Conservation (phyloP, 1,140 invertebrate genomes). For the Dendrolimus punctatus region DNA sequence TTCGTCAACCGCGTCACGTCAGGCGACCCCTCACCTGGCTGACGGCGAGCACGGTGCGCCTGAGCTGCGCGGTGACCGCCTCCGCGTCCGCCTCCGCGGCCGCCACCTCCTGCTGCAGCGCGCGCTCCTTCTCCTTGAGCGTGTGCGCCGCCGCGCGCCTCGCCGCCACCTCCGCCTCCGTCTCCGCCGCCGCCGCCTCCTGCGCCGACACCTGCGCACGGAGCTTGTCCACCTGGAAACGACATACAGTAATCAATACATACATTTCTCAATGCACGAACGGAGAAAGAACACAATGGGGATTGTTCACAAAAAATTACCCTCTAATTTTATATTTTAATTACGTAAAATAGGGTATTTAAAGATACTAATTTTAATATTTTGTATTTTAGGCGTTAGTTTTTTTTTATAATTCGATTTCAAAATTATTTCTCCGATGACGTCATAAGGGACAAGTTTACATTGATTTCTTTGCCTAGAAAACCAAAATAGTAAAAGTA, state of each 20-base stretch:
- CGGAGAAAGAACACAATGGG: no score
- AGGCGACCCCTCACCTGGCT: constrained; percentile 11
- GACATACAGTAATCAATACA: neutral
- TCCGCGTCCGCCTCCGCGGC: constrained; percentile 81
- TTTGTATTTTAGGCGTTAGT: no score
- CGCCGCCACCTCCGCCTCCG: constrained; percentile 87
- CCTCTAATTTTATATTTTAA: no score
- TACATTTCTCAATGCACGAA: no score
- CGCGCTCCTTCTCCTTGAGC: constrained; percentile 84
- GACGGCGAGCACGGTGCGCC: constrained; percentile 83
- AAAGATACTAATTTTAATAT: no score
- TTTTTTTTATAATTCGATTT: no score
- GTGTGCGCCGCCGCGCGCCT: constrained; percentile 87
- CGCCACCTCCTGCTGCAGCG: constrained; percentile 81
- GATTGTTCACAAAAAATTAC: no score
- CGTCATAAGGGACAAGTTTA: no score
- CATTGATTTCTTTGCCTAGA: no score
- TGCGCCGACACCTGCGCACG: constrained; percentile 89
- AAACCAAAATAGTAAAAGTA: no score
- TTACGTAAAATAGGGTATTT: no score
- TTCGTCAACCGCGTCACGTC: neutral
- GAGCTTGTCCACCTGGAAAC: constrained; percentile 86
- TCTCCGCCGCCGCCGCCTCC: constrained; percentile 82
- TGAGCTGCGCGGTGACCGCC: constrained; percentile 80
- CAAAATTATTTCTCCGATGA: no score